phyloP scores from a whole-genome alignment of 2,113 vertebrate species.

The Beaufortia kweichowensis region DNA sequence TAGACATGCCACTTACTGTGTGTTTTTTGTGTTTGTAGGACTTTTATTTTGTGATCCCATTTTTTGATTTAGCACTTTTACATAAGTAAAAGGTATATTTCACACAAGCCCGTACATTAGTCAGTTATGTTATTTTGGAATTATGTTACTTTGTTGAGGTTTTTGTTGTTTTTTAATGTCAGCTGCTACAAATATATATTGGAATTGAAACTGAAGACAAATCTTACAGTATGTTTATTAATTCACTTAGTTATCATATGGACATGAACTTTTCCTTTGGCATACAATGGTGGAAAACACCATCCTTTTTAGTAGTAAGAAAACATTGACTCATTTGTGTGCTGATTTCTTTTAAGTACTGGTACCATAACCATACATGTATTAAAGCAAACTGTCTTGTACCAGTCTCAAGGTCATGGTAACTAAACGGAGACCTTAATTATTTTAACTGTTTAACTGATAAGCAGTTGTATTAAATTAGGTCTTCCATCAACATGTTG shows the following conservation, averaged over 20 bases:
- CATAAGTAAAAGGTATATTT: conserved; percentile 14
- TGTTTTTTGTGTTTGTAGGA: conserved; percentile 1
- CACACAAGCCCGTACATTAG: background rate
- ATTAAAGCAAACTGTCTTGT: background rate
- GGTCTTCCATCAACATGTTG: conserved; percentile 23
- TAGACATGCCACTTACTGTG: background rate
- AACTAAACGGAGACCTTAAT: background rate
- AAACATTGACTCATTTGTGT: conserved; percentile 3
- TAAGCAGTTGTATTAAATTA: conserved; percentile 8
- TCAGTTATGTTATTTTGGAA: conserved; percentile 23
- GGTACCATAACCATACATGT: conserved; percentile 6
- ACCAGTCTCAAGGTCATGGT: background rate
- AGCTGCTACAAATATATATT: conserved; percentile 37
- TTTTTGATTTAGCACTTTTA: conserved; percentile 12
- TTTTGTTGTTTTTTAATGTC: conserved; percentile 24
- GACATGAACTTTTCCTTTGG: background rate
- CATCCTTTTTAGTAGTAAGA: background rate
- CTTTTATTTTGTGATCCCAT: background rate
- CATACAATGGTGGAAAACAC: background rate
- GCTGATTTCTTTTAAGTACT: conserved; percentile 1
- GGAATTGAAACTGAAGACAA: conserved; percentile 25
- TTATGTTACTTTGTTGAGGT: conserved; percentile 33
- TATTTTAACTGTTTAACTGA: background rate
- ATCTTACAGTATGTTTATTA: conserved; percentile 7
- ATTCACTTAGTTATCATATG: background rate